These are phyloP conservation scores for Cyprinodon variegatus DNA, from an alignment of 2,113 vertebrate species.

Conservation along the genomic window DNA sequence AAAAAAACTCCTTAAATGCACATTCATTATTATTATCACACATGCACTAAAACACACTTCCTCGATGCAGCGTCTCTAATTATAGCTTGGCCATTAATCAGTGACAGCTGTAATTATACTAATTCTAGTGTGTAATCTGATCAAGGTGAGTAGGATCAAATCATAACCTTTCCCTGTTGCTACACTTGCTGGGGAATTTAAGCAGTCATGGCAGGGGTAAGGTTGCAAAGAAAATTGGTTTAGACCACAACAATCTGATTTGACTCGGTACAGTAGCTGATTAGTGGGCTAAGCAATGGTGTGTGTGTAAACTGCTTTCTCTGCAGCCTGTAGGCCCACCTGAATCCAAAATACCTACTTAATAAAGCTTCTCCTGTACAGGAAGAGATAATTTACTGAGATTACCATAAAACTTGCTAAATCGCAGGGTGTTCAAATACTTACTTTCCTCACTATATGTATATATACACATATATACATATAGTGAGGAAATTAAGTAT, in stretches of 20 bases:
- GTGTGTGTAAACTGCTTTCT: slow-evolving; percentile 15
- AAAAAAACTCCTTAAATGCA: neutral
- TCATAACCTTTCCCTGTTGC: slow-evolving; percentile 46
- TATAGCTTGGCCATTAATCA: slow-evolving; percentile 74
- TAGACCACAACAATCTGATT: slow-evolving; percentile 58
- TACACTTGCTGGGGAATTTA: slow-evolving; percentile 14
- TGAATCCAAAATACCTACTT: slow-evolving; percentile 17
- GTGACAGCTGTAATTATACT: slow-evolving; percentile 74
- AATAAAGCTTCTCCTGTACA: neutral
- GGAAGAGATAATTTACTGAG: neutral
- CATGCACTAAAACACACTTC: slow-evolving; percentile 4
- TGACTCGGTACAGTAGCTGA: slow-evolving; percentile 33
- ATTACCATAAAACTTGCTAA: neutral
- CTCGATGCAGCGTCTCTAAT: slow-evolving; percentile 50
- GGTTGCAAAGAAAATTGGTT: slow-evolving; percentile 50
- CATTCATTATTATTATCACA: slow-evolving; percentile 4
- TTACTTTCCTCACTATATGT: too few relatives aligned
- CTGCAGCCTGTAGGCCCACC: slow-evolving; percentile 5
- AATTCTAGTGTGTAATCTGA: slow-evolving; percentile 74
- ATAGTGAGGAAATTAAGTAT: too few relatives aligned
- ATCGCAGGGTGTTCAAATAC: neutral
- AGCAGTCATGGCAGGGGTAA: slow-evolving; percentile 20
- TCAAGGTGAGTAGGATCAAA: slow-evolving; percentile 70
- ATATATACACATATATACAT: too few relatives aligned
- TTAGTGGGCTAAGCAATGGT: slow-evolving; percentile 20